A percentile compares a stretch with the other conserved stretches of the same genome.
These are phyloP conservation scores for Strigamia transsilvanica DNA, from an alignment of 2,888 invertebrate species.

Conservation along the genomic window DNA sequence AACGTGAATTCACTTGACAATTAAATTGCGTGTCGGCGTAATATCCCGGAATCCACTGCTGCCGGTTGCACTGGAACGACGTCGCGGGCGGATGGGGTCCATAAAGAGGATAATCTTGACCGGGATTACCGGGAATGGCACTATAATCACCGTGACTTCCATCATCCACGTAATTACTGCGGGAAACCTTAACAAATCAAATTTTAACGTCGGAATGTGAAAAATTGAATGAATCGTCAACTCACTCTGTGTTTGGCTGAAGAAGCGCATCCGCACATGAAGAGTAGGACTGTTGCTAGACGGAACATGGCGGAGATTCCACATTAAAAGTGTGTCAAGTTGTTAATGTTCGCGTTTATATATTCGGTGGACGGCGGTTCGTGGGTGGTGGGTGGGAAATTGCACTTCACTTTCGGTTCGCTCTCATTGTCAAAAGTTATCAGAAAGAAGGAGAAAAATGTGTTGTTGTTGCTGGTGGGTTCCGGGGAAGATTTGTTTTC, in stretches of 20 bases:
- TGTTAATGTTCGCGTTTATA: too few relatives aligned
- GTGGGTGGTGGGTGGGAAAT: background rate
- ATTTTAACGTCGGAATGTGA: too few relatives aligned
- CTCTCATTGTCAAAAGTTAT: slow-evolving; percentile 2
- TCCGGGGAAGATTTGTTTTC: background rate
- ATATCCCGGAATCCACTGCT: slow-evolving; percentile 70
- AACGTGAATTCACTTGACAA: slow-evolving; percentile 74
- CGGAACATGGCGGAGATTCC: too few relatives aligned
- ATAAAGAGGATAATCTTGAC: slow-evolving; percentile 55
- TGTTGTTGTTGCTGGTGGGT: background rate
- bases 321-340: too few relatives aligned
- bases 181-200: background rate
- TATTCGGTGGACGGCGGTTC: background rate
- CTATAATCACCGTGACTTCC: slow-evolving; percentile 46
- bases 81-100: slow-evolving; percentile 55
- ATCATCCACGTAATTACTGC: background rate
- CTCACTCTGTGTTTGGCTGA: background rate
- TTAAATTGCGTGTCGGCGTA: slow-evolving; percentile 88
- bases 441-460: background rate
- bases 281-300: too few relatives aligned
- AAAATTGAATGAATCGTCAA: background rate
- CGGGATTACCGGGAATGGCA: slow-evolving; percentile 56
- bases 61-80: slow-evolving; percentile 51
- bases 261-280: too few relatives aligned
- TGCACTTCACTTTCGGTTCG: background rate